phyloP scores from a whole-genome alignment of 1,140 invertebrate species.

The Sinonovacula constricta region DNA sequence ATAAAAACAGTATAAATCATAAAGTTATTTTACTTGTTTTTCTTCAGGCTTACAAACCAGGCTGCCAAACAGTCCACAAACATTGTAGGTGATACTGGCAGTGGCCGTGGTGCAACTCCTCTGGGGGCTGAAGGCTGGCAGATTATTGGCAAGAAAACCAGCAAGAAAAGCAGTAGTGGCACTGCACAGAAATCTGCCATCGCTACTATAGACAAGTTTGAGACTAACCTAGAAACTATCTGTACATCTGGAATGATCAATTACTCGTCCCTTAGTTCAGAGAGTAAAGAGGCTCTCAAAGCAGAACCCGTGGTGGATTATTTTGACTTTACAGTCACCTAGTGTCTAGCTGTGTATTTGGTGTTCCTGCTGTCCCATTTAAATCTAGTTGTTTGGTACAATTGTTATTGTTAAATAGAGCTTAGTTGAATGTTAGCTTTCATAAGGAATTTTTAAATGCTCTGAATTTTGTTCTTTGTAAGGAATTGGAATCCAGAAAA shows the following conservation, averaged over 20 bases:
- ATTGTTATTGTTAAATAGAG: no score
- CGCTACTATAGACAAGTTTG: constrained; percentile 39
- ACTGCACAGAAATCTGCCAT: constrained; percentile 28
- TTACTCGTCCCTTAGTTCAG: constrained; percentile 12
- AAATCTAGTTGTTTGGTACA: no score
- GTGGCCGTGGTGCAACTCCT: not conserved
- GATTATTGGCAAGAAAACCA: constrained; percentile 43
- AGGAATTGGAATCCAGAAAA: no score
- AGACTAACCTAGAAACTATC: constrained; percentile 21
- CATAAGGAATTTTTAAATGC: no score
- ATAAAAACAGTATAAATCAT: constrained; percentile 4
- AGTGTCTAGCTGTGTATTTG: constrained; percentile 11
- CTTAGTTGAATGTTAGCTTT: no score
- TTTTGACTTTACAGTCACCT: constrained; percentile 65
- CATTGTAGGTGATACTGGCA: constrained; percentile 6
- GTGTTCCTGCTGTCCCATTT: no score
- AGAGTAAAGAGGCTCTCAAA: constrained; percentile 39
- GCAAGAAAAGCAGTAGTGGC: not conserved
- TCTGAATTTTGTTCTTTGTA: no score
- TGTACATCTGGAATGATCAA: constrained; percentile 22
- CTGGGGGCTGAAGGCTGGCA: constrained; percentile 41
- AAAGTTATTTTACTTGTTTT: not conserved
- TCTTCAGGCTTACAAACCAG: constrained; percentile 28
- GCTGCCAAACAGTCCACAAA: constrained; percentile 39
- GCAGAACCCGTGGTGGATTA: constrained; percentile 62